Evolutionary conservation across 2,888 invertebrate species (phyloP), one percentile per base, ranked within the genome.

Genomic region (Heliothis peltigera): DNA sequence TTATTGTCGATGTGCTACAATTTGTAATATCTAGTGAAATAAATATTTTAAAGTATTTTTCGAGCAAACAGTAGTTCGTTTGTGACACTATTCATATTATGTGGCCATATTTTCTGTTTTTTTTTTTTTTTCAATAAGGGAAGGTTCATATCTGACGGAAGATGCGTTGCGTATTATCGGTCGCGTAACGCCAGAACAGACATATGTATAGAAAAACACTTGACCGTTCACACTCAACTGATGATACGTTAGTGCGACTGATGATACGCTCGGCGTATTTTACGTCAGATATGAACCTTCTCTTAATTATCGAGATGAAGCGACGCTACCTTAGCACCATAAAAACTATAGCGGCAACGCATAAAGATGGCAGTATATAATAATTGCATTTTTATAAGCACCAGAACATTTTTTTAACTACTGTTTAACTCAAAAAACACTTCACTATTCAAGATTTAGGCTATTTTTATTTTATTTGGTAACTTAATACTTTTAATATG

Each of bases 391-490:
- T 47, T 42, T 60, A 2, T 28, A 46, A 70, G 46, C 46, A 54
- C 46, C 71, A 60, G 17, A 63, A 10, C 5, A n/a, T 42, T 42
- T 17, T 3, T 6, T 42, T 10, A 47, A 1, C 17, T 17, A 51
- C 60, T 58, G 51, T 43, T 59, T 18, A 21, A 58, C 63, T 56
- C 63, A 28, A 70, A 48, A 69, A 53, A 39, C 18, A 51, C 49
- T 3, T 4, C 54, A 44, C 51, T 51, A 58, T 51, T 43, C 64
- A 62, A 64, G 32, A 47, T 61, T 79, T 70, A 76, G 68, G 67
- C 65, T 74, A 76, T 72, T 74, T 60, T 71, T 76, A 72, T 74
- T 60, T 71, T 76, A 72, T 79, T 81, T 81, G 79, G 79, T 77
- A 77, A 77, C 75, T 72, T 74, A 74, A 81, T 74, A 74, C 64